Base-by-base conservation (phyloP, 2,888 invertebrate genomes). In the Caradrina kadenii region DNA sequence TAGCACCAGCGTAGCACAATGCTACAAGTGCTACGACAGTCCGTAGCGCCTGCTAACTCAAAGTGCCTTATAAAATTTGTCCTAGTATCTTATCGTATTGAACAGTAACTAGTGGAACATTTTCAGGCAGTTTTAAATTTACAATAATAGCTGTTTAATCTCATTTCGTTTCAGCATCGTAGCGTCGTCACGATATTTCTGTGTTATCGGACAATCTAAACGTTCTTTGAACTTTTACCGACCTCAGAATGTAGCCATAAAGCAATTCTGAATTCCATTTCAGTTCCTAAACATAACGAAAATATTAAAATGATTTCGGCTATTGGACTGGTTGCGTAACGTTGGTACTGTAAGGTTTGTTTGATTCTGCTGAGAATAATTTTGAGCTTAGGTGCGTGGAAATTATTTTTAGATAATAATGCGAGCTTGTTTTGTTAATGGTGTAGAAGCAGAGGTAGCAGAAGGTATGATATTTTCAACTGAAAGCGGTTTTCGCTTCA, bases 131-230 rank as follows among this genome's bases (percentile, higher is more conserved):
- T 75, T 80, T 77, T 48, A 72, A 79, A 79, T 63, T 72, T 53
- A 78, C 55, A 75, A 65, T 72, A 61, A 67, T 65, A 63, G 42
- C 39, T 56, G 61, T 74, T 73, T 78, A 76, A 69, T 76, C 50
- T 62, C 71, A 73, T 74, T 79, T 78, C 63, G 45, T 49, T 71
- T 74, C 73, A 53, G 35, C 35, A 76, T 26, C 55, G 67, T 61
- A 55, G 69, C 69, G 63, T 60, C 79, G 73, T 78, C 84, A 84
- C 90, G 88, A 85, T 80, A 88, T 86, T 85, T 72, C 68, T 61
- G 42, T 72, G 80, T 90, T 91, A 93, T 94, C 94, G 91, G 87
- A 86, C 86, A 86, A 94, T 94, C 93, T 88, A 69, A 87, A 85
- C 88, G 90, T 91, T 88, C 91, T 89, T 90, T 93, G 91, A 92